Evolutionary conservation across 2,113 vertebrate genomes (phyloP).

Genomic region (Gambusia affinis): DNA sequence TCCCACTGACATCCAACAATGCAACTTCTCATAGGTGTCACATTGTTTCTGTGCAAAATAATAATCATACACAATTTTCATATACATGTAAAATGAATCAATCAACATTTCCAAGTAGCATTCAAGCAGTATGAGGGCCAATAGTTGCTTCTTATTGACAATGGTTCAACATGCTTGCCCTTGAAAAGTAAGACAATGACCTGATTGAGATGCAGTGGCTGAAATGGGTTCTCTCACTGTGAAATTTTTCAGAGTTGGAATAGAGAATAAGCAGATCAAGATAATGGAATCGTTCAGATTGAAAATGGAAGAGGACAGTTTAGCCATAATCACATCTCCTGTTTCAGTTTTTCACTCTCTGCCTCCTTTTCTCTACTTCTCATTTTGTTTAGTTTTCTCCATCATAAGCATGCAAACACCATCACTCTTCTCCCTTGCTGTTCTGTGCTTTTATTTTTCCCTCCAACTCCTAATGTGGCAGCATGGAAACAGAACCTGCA

Average conservation of each 20-base stretch:
- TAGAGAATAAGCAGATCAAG: slow-evolving; percentile 65
- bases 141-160: slow-evolving; percentile 14
- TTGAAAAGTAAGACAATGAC: slow-evolving; percentile 65
- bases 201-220: slow-evolving; percentile 68
- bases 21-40: slow-evolving; percentile 23
- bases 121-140: not conserved
- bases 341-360: slow-evolving; percentile 25
- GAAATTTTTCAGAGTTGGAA: slow-evolving; percentile 48
- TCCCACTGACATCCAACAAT: slow-evolving; percentile 33
- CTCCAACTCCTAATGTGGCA: slow-evolving; percentile 46
- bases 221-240: slow-evolving; percentile 42
- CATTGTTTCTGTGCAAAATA: slow-evolving; percentile 1
- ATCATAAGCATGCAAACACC: slow-evolving; percentile 27
- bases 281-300: slow-evolving; percentile 73
- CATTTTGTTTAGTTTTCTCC: slow-evolving; percentile 19
- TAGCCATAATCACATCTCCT: slow-evolving; percentile 51
- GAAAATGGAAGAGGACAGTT: slow-evolving; percentile 70
- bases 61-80: slow-evolving; percentile 4
- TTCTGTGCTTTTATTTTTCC: slow-evolving; percentile 39
- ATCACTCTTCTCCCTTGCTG: slow-evolving; percentile 17
- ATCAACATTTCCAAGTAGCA: slow-evolving; percentile 18
- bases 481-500: slow-evolving; percentile 64
- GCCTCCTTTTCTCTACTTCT: slow-evolving; percentile 11
- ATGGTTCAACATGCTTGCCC: slow-evolving; percentile 38
- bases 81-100: slow-evolving; percentile 20